Conservation (phyloP, 2,113 vertebrate genomes). For the Ictidomys tridecemlineatus region DNA sequence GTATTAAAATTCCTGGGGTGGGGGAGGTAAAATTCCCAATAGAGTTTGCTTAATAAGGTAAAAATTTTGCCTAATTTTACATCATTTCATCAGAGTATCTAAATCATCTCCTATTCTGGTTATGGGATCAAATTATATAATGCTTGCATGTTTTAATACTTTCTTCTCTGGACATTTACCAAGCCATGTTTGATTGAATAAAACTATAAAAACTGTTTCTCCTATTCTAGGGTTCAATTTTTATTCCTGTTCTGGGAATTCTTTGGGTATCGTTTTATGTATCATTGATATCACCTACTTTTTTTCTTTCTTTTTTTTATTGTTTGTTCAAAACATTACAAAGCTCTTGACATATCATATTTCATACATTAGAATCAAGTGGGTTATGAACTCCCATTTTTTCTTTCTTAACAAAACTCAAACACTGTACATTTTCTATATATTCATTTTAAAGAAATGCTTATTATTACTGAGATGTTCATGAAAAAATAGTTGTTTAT, state of each 20-base stretch:
- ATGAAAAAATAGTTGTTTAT: slow-evolving; percentile 56
- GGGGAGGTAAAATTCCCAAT: neutral
- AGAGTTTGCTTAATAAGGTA: neutral
- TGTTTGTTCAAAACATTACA: too few species aligned
- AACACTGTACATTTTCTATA: neutral
- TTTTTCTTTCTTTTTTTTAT: neutral
- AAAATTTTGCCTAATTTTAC: neutral
- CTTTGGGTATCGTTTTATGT: neutral
- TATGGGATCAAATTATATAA: neutral
- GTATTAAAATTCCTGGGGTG: neutral
- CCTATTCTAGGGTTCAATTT: neutral
- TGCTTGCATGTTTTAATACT: neutral
- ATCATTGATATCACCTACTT: slow-evolving; percentile 11
- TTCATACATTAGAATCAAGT: too few species aligned
- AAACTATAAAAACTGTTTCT: neutral
- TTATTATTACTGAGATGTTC: slow-evolving; percentile 43
- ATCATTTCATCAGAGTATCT: neutral
- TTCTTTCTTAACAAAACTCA: slow-evolving; percentile 43
- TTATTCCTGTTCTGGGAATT: slow-evolving; percentile 15
- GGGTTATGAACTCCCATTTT: too few species aligned
- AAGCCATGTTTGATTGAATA: neutral
- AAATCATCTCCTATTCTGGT: neutral
- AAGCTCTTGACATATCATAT: too few species aligned
- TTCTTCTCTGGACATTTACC: neutral
- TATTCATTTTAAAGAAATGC: neutral